Evolutionary conservation across 2,113 vertebrate genomes (phyloP).

Genomic region (Equus przewalskii): DNA sequence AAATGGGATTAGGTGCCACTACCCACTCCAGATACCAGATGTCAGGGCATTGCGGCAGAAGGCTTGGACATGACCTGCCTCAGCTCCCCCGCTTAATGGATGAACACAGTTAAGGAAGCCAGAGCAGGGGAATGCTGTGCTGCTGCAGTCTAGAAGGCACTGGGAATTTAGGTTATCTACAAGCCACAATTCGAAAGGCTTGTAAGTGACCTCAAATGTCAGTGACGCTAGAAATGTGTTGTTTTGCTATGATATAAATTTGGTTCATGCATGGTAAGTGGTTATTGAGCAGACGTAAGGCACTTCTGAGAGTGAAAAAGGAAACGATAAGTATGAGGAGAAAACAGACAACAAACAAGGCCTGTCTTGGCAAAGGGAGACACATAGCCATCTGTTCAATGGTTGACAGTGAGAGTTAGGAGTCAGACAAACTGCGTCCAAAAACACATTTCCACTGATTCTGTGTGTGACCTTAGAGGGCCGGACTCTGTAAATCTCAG

Average conservation of each 20-base stretch:
- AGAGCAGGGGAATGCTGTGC: background rate
- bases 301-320: background rate
- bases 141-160: accelerated
- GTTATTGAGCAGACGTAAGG: background rate
- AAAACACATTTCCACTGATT: background rate
- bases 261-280: accelerated
- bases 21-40: background rate
- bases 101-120: background rate
- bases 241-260: background rate
- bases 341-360: background rate
- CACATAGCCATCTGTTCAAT: accelerated
- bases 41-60: background rate
- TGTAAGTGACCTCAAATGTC: background rate
- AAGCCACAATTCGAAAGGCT: background rate
- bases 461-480: background rate
- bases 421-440: background rate
- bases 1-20: no score
- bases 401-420: no score
- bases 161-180: background rate
- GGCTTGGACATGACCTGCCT: background rate
- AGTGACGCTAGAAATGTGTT: background rate
- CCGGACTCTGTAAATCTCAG: background rate
- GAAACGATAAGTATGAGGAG: background rate
- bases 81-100: background rate
- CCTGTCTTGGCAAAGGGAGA: background rate